These are phyloP conservation scores for Caenorhabditis plicata DNA, from an alignment of 2,888 invertebrate species.

Conservation along the genomic window DNA sequence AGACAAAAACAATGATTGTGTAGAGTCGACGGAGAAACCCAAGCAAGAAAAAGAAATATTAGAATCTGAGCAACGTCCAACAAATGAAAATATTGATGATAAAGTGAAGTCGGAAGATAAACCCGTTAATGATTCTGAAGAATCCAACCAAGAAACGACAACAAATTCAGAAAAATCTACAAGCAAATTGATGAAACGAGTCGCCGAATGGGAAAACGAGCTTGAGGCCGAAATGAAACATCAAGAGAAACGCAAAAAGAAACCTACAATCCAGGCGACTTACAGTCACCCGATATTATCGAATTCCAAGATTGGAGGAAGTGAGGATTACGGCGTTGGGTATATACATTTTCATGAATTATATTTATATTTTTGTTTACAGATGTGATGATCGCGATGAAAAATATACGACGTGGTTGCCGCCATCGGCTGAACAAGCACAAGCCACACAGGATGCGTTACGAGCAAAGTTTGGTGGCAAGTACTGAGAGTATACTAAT, in stretches of 20 bases:
- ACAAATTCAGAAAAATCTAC: background rate
- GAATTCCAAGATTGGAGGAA: constrained; percentile 4
- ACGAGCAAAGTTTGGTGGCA: constrained; percentile 56
- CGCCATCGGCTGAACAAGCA: constrained; percentile 77
- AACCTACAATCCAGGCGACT: background rate
- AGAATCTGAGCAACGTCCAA: constrained; percentile 1
- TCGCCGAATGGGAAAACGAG: constrained; percentile 29
- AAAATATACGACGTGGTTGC: constrained; percentile 79
- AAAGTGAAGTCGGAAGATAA: constrained; percentile 5
- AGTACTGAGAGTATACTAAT: constrained; percentile 36
- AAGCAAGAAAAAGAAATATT: constrained; percentile 6
- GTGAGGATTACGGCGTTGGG: constrained; percentile 39
- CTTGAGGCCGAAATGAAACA: constrained; percentile 4
- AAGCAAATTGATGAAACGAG: constrained; percentile 16
- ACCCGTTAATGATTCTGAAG: constrained; percentile 1
- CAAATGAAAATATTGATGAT: constrained; percentile 5
- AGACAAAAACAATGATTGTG: too few species aligned
- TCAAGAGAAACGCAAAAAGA: background rate
- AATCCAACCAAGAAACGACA: constrained; percentile 1
- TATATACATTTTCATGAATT: background rate
- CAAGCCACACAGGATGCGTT: constrained; percentile 65
- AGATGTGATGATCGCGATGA: constrained; percentile 38
- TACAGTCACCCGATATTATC: background rate
- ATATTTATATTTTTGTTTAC: background rate
- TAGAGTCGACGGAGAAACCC: background rate